Conservation (phyloP, 2,797 vertebrate genomes). For the Pipistrellus pygmaeus region DNA sequence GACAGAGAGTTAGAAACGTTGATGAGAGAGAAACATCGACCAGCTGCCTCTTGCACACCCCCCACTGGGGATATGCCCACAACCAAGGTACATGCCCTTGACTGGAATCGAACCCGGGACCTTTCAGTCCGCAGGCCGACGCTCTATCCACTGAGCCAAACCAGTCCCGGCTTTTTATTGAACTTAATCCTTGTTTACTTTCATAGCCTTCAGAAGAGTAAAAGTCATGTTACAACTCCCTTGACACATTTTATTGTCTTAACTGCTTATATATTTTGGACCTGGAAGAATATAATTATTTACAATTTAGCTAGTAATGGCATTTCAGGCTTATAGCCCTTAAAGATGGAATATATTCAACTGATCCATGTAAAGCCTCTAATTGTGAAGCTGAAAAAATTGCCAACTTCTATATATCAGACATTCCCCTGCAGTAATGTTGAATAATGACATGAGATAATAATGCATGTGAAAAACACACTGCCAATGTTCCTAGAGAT, state of each 20-base stretch:
- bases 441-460: background rate
- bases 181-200: slow-evolving; percentile 3
- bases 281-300: background rate
- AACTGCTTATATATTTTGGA: background rate
- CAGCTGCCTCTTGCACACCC: too few species aligned
- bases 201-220: background rate
- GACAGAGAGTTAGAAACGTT: too few species aligned
- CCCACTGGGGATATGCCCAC: too few species aligned
- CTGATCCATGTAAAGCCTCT: background rate
- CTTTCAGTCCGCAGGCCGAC: too few species aligned
- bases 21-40: too few species aligned
- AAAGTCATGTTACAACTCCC: background rate
- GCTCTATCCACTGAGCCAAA: too few species aligned
- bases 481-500: background rate
- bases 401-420: background rate
- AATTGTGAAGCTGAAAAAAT: slow-evolving; percentile 11
- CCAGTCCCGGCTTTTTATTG: background rate
- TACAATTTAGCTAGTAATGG: background rate
- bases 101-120: too few species aligned
- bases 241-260: background rate
- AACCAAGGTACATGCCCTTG: too few species aligned
- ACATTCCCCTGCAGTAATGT: background rate
- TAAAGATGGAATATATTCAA: slow-evolving; percentile 8
- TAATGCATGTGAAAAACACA: background rate
- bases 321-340: background rate